Conservation (phyloP, 2,113 vertebrate genomes). For the Struthio camelus region DNA sequence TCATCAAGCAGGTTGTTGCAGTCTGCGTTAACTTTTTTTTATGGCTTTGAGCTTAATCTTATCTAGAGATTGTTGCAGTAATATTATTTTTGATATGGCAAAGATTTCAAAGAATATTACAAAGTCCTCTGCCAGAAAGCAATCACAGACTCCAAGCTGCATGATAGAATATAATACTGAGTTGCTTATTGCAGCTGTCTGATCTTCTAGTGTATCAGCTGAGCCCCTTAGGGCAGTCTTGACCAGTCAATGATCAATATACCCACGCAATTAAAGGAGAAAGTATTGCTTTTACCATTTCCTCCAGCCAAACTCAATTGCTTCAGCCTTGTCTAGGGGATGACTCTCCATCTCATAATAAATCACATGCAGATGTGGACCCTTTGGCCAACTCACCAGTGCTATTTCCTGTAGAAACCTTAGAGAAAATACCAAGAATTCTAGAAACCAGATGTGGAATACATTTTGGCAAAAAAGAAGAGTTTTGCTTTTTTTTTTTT, state of each 20-base stretch:
- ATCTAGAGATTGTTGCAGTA: background rate
- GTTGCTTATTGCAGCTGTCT: background rate
- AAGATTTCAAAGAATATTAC: background rate
- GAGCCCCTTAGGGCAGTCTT: background rate
- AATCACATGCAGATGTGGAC: background rate
- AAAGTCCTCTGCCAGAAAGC: background rate
- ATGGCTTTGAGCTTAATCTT: background rate
- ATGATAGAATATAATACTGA: background rate
- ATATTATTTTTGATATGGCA: background rate
- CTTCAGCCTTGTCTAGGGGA: background rate
- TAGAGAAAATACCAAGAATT: background rate
- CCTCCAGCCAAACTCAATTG: background rate
- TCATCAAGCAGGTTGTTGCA: background rate
- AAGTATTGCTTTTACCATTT: background rate
- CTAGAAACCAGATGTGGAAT: background rate
- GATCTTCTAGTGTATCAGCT: background rate
- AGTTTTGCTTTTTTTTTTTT: background rate
- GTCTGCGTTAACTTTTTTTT: background rate
- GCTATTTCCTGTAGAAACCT: background rate
- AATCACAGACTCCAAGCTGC: background rate
- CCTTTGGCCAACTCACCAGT: background rate
- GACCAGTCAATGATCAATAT: background rate
- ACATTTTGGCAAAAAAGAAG: rapidly evolving
- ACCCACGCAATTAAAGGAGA: background rate
- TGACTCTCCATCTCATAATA: background rate